A percentile compares a stretch with the other conserved stretches of the same genome.
phyloP scores from a whole-genome alignment of 2,797 vertebrate genomes.

The Sternotherus odoratus region DNA sequence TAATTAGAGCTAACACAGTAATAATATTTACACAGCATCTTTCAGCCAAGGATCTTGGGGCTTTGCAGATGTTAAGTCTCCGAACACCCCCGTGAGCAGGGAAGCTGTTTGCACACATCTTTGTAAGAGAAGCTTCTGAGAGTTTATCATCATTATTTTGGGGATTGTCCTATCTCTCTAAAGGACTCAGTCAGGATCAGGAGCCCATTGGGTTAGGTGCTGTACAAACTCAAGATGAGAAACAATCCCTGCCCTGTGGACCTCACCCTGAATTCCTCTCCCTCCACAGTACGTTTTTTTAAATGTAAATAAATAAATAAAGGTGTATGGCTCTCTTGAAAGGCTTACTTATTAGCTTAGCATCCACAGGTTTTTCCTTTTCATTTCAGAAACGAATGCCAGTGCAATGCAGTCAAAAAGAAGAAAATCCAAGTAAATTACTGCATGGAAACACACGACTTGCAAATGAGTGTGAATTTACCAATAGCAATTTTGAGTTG shows the following conservation, averaged over 20 bases:
- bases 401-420: conserved; percentile 96
- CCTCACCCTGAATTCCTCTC: neutral
- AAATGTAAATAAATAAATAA: neutral
- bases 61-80: accelerated
- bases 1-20: accelerated
- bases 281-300: neutral
- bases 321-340: conserved; percentile 14
- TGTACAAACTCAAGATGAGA: neutral
- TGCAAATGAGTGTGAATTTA: conserved; percentile 93
- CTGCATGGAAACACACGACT: conserved; percentile 87
- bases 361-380: conserved; percentile 72
- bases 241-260: accelerated
- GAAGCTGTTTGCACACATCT: neutral
- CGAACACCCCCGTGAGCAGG: accelerated
- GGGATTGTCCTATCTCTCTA: neutral
- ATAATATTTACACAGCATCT: accelerated
- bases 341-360: conserved; percentile 29
- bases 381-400: conserved; percentile 88
- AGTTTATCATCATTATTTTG: accelerated
- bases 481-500: conserved; percentile 83
- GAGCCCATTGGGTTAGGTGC: accelerated
- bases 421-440: conserved; percentile 97
- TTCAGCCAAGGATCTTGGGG: accelerated
- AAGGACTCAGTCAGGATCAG: accelerated
- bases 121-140: neutral